Evolutionary conservation across 2,888 invertebrate genomes (phyloP), one percentile per base, ranked within the genome.

Genomic region (Craniophora ligustri): DNA sequence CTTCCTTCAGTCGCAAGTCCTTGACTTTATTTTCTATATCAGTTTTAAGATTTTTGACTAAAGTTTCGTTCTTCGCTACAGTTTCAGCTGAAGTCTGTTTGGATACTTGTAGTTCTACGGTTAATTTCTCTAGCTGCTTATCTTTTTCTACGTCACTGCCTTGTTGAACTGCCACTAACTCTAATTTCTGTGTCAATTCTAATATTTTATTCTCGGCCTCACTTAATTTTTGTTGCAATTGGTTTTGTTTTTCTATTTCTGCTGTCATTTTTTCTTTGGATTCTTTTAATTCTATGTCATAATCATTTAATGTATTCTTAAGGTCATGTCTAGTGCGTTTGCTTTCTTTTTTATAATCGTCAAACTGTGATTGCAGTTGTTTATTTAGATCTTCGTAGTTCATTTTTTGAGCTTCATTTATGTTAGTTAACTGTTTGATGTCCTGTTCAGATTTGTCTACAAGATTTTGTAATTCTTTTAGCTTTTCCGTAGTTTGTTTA

Each of bases 261-360:
- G 72, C 60, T 58, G 87, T 87, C 14, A 89, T 69, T 59, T 85
- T 89, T 32, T 87, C 87, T 78, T 87, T 92, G 38, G 89, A 86
- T 51, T 86, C 86, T 58, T 84, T 79, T 53, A 89, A 75, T 71
- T 88, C 84, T 67, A 88, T 90, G 57, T 93, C 90, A 50, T 88
- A 87, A 14, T 88, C 95, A 59, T 95, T 95, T 53, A 97, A 79
- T 75, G 95, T 95, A 15, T 88, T 81, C 68, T 92, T 86, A 1
- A 96, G 79, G 34, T 94, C 94, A 44, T 91, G 89, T 67, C 92
- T 92, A 26, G 94, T 88, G 47, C 86, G 87, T 77, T 95, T 94
- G 55, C 84, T 88, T 58, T 93, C 90, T 55, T 85, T 90, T 68
- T 90, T 93, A 41, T 86, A 86, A 72, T 92, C 90, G 47, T 93